phyloP scores from a whole-genome alignment of 2,888 invertebrate species.

The Dryomyza anilis region DNA sequence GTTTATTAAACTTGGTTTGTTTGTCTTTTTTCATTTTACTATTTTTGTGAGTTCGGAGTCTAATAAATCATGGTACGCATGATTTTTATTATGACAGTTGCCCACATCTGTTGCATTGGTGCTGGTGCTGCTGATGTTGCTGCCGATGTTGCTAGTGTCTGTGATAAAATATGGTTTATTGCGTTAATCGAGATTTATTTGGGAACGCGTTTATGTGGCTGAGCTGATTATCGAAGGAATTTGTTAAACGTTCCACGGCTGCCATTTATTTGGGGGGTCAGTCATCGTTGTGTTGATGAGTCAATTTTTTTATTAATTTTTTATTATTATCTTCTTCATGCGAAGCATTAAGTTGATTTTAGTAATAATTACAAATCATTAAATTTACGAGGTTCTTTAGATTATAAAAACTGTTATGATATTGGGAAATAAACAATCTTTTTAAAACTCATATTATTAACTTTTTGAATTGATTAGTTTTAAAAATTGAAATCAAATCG shows the following conservation, averaged over 20 bases:
- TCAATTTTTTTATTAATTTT: conserved; percentile 11
- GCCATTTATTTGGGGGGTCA: conserved; percentile 5
- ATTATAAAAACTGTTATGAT: too few species aligned
- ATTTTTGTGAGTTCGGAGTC: background rate
- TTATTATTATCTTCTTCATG: too few species aligned
- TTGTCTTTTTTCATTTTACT: background rate
- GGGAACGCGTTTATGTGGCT: background rate
- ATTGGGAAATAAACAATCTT: too few species aligned
- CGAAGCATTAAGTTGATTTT: too few species aligned
- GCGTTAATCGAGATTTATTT: conserved; percentile 2
- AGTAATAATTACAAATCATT: too few species aligned
- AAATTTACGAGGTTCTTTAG: too few species aligned
- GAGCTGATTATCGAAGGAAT: conserved; percentile 14
- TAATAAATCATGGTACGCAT: conserved; percentile 20
- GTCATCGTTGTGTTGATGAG: too few species aligned
- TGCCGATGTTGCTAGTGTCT: background rate
- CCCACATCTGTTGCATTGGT: conserved; percentile 6
- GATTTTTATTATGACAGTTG: conserved; percentile 22
- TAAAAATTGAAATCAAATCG: too few species aligned
- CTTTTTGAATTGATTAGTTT: too few species aligned
- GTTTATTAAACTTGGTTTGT: background rate
- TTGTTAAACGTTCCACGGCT: conserved; percentile 16
- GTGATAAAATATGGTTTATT: conserved; percentile 14
- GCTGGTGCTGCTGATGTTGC: background rate
- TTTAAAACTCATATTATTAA: too few species aligned